Evolutionary conservation across 2,888 invertebrate genomes (phyloP), one percentile per base, ranked within the genome.

Genomic region (Scaptodrosophila latifasciaeformis): DNA sequence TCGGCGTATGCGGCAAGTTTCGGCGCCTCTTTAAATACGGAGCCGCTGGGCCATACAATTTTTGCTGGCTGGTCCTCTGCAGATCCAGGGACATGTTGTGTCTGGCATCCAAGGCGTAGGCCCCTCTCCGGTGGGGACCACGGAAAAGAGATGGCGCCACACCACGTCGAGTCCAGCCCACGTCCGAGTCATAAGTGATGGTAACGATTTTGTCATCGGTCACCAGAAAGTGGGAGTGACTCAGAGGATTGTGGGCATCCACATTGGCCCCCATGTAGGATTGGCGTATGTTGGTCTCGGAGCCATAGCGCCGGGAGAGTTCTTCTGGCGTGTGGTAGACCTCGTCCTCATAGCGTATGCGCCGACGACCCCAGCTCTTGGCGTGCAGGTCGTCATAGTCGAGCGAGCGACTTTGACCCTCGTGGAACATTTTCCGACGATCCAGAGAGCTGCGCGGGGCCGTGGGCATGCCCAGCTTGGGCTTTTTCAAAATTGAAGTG

Each of bases 121-220:
- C 61, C 1, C 70, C 77, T 0, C 74, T 78, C 0, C 77, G 77
- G n/a, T 82, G 78, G 0, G 83, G 67, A n/a, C 82, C 83, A 0
- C 83, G 77, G 46, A 83, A 85, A 3, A 81, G 77, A 0, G 85
- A 82, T 1, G 85, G 81, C 1, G 85, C 86, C 2, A 85, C 85
- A 6, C 85, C 85, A 29, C 86, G 86, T 9, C 86, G 77, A 1
- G 85, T 84, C 87, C 87, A 87, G 1, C 87, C 87, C 18, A 85
- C 86, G 64, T 87, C 87, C 3, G 87, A 87, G 69, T 87, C 87
- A 34, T 87, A 87, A 34, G 86, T 86, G 35, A 87, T 86, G 51
- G 87, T 86, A 18, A 86, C 85, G 40, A 87, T 85, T 65, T 86
- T 85, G 62, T 86, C 86, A 45, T 87, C 87, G 7, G 86, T 86